Evolutionary conservation across 2,113 vertebrate genomes (phyloP).

Genomic region (Argyrosomus japonicus): DNA sequence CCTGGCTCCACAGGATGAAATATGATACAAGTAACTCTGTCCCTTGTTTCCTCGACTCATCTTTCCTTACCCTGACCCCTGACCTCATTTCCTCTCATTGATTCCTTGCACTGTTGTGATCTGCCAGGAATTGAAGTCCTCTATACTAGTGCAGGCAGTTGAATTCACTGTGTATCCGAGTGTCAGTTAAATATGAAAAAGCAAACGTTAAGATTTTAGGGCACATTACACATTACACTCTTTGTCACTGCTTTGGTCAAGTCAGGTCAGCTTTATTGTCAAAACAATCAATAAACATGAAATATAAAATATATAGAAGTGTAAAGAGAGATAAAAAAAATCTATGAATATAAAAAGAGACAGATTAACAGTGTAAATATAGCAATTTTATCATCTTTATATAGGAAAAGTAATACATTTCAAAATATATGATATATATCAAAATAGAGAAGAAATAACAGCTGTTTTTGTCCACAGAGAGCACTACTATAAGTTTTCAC

Average conservation of each 20-base stretch:
- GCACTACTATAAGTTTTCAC: neutral
- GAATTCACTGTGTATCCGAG: neutral
- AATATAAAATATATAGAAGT: too few relatives aligned
- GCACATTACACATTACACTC: neutral
- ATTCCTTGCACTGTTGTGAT: slow-evolving; percentile 29
- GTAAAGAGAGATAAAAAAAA: too few relatives aligned
- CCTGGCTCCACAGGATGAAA: neutral
- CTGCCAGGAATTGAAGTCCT: neutral
- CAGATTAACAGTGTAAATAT: too few relatives aligned
- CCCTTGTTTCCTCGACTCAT: neutral
- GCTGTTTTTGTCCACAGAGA: neutral
- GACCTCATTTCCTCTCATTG: slow-evolving; percentile 42
- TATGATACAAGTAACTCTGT: neutral
- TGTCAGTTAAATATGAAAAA: neutral
- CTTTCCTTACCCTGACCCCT: slow-evolving; percentile 38
- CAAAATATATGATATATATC: neutral
- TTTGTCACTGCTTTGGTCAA: neutral
- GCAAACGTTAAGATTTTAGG: neutral
- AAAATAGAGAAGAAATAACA: neutral
- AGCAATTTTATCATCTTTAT: neutral
- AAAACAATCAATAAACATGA: too few relatives aligned
- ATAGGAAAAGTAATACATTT: neutral
- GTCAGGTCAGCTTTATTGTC: too few relatives aligned
- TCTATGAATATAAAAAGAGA: too few relatives aligned
- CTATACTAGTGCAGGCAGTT: neutral